Evolutionary conservation across 2,797 vertebrate species (phyloP), one percentile per base, ranked within the genome.

Genomic region (Micromesistius poutassou): DNA sequence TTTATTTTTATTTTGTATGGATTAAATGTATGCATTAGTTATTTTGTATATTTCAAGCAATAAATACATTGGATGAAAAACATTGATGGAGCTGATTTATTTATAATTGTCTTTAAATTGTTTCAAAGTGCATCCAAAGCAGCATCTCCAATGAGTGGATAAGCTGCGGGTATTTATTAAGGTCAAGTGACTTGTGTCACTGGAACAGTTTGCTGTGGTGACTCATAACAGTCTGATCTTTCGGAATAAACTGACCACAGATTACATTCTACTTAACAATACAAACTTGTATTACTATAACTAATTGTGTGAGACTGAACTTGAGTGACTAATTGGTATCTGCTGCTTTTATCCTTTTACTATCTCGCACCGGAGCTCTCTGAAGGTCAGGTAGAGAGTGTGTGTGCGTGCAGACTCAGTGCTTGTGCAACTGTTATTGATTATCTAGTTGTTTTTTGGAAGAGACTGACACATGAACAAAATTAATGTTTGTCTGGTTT

Each of bases 391-490:
- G 55, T n/a, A 22, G 62, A 12, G 62, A 28, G 62, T 66, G 62
- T 66, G n/a, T 66, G 55, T 66, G 55, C 25, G 50, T 7, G 46
- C 19, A 6, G 4, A 16, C 55, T 62, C 55, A n/a, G 50, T 62
- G n/a, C 25, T 86, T 90, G 81, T 13, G 68, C 80, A 89, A 89
- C 78, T 25, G 78, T 25, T 79, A 90, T 88, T 87, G 86, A 90
- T 90, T 81, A 77, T 35, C 77, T 5, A 10, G 84, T 83, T 89
- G 88, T 86, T 90, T 88, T 87, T 80, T 75, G 78, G 22, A 74
- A 72, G 73, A 79, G 78, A 75, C 28, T 74, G 79, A 72, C 55
- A 66, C 82, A 79, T 8, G 82, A 74, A 70, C 46, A 33, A 55
- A 74, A 74, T 82, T 16, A 50, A 75, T 78, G 75, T 81, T 74